Conservation (phyloP, 2,888 invertebrate genomes). For the Branchellion lobata region DNA sequence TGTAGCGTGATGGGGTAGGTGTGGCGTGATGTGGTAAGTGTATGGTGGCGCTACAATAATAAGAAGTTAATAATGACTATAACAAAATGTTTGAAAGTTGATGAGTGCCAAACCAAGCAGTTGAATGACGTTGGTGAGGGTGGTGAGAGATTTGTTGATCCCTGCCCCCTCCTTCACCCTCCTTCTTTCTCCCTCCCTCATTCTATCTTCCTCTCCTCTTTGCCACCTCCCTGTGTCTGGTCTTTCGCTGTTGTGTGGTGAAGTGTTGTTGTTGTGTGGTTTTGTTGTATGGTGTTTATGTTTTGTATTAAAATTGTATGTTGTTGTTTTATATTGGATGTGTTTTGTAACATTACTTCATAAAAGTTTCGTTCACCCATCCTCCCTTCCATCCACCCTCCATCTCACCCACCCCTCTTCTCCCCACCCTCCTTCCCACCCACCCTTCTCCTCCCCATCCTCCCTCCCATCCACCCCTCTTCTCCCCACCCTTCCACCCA, state of each 20-base stretch:
- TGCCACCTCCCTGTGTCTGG: conserved; percentile 56
- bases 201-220: not conserved
- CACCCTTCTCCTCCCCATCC: conserved; percentile 61
- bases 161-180: conserved; percentile 67
- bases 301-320: too few species aligned
- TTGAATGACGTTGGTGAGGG: conserved; percentile 79
- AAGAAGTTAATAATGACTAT: too few species aligned
- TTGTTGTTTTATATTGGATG: too few species aligned
- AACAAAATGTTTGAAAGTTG: too few species aligned
- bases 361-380: conserved; percentile 78
- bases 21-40: too few species aligned
- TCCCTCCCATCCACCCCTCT: too few species aligned
- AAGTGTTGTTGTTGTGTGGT: not conserved
- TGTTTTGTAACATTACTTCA: too few species aligned
- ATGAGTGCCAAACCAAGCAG: conserved; percentile 67
- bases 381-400: conserved; percentile 65
- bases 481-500: conserved; percentile 67
- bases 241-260: conserved; percentile 60
- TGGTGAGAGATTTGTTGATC: conserved; percentile 78
- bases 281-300: not conserved
- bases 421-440: conserved; percentile 68
- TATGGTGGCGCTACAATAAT: too few species aligned
- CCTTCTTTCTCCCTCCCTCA: conserved; percentile 50
- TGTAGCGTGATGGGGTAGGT: too few species aligned
- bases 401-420: conserved; percentile 40